phyloP scores from a whole-genome alignment of 2,888 invertebrate genomes.

The Rhagium mordax region DNA sequence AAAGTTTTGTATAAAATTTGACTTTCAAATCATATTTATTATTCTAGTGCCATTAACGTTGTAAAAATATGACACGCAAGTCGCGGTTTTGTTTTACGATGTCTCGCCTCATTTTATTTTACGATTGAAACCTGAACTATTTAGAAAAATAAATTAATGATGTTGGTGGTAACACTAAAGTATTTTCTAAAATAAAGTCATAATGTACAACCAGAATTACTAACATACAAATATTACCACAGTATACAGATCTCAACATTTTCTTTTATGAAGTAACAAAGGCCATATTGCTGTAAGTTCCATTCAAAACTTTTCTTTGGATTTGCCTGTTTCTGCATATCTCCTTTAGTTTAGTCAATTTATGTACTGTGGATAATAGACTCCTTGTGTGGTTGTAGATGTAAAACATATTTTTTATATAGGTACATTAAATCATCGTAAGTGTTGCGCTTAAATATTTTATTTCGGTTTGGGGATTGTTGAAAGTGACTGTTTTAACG shows the following conservation, averaged over 20 bases:
- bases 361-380: neutral
- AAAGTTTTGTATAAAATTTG: too few relatives aligned
- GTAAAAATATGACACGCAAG: neutral
- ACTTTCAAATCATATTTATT: neutral
- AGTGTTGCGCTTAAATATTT: too few relatives aligned
- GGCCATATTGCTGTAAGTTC: neutral
- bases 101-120: neutral
- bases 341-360: neutral
- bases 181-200: neutral
- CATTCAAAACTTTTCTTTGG: neutral
- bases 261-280: neutral
- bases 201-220: neutral
- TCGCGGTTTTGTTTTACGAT: neutral
- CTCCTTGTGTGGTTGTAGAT: too few relatives aligned
- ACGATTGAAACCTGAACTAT: neutral
- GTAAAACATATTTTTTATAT: too few relatives aligned
- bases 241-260: neutral
- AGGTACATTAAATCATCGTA: too few relatives aligned
- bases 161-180: neutral
- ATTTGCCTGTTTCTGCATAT: neutral
- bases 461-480: too few relatives aligned
- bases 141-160: neutral
- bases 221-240: neutral
- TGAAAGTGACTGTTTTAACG: too few relatives aligned
- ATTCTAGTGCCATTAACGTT: neutral